Conservation (phyloP, 2,888 invertebrate genomes). For the Nephrotoma flavescens region DNA sequence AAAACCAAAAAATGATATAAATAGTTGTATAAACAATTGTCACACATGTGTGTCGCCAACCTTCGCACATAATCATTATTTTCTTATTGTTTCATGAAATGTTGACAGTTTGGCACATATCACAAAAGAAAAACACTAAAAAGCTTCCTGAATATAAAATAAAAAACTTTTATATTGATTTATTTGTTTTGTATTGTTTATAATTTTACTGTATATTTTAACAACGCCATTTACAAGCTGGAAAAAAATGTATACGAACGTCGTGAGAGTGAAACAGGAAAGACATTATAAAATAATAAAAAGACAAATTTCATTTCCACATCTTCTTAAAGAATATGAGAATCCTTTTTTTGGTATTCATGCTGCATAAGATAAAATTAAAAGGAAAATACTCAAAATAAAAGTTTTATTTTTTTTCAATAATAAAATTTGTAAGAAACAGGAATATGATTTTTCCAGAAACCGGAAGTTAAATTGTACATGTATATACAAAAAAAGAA, state of each 20-base stretch:
- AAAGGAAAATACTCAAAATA: not conserved
- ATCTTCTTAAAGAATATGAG: not conserved
- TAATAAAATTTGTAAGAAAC: not conserved
- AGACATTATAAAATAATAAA: not conserved
- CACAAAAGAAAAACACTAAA: too few relatives aligned
- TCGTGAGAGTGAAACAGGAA: not conserved
- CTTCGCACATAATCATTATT: too few relatives aligned
- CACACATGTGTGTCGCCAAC: too few relatives aligned
- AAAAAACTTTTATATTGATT: not conserved
- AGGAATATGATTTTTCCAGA: not conserved
- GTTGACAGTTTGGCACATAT: too few relatives aligned
- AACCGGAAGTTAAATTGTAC: not conserved
- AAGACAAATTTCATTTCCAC: not conserved
- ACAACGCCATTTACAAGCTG: not conserved
- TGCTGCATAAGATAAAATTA: not conserved
- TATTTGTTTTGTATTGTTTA: not conserved
- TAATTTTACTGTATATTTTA: not conserved
- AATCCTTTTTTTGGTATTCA: not conserved
- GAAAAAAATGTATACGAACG: not conserved
- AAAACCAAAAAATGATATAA: too few relatives aligned
- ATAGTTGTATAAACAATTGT: too few relatives aligned
- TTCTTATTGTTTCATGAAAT: too few relatives aligned
- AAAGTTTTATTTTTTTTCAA: not conserved
- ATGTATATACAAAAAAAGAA: not conserved
- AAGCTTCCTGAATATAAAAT: too few relatives aligned